These are phyloP conservation scores for Drosophila formosana DNA, from an alignment of 2,888 invertebrate species.

Conservation along the genomic window DNA sequence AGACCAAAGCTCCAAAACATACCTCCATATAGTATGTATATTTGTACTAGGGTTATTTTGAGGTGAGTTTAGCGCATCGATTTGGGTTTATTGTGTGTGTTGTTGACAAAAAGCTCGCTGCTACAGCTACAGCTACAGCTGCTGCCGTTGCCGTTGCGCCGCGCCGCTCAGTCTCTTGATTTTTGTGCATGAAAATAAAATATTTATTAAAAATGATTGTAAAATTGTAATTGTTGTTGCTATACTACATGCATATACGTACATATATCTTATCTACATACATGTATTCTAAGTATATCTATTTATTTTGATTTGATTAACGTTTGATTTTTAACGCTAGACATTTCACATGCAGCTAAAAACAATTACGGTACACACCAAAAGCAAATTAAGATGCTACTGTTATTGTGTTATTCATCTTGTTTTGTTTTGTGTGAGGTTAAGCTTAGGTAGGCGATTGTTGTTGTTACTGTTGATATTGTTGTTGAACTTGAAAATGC, in stretches of 20 bases:
- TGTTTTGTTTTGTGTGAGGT: slow-evolving; percentile 22
- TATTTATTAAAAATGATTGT: slow-evolving; percentile 34
- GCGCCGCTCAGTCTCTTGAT: slow-evolving; percentile 51
- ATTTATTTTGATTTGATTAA: slow-evolving; percentile 25
- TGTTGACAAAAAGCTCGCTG: slow-evolving; percentile 70
- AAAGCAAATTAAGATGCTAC: slow-evolving; percentile 22
- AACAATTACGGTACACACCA: slow-evolving; percentile 41
- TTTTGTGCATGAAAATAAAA: slow-evolving; percentile 72
- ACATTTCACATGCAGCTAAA: slow-evolving; percentile 26
- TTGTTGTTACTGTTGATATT: slow-evolving; percentile 38
- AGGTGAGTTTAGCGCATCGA: slow-evolving; percentile 71
- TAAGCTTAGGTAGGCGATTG: slow-evolving; percentile 41
- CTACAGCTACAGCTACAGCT: slow-evolving; percentile 44
- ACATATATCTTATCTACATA: slow-evolving; percentile 35
- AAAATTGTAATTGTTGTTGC: slow-evolving; percentile 58
- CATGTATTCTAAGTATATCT: slow-evolving; percentile 40
- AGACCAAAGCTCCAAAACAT: slow-evolving; percentile 8
- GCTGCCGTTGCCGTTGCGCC: slow-evolving; percentile 51
- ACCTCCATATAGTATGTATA: not conserved
- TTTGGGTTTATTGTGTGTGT: slow-evolving; percentile 75
- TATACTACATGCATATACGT: slow-evolving; percentile 32
- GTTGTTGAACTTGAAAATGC: slow-evolving; percentile 31
- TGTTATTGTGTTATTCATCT: slow-evolving; percentile 4
- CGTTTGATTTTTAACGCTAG: slow-evolving; percentile 54
- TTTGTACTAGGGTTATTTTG: slow-evolving; percentile 10